Evolutionary conservation across 2,113 vertebrate genomes (phyloP).

Genomic region (Cyrtonyx montezumae): DNA sequence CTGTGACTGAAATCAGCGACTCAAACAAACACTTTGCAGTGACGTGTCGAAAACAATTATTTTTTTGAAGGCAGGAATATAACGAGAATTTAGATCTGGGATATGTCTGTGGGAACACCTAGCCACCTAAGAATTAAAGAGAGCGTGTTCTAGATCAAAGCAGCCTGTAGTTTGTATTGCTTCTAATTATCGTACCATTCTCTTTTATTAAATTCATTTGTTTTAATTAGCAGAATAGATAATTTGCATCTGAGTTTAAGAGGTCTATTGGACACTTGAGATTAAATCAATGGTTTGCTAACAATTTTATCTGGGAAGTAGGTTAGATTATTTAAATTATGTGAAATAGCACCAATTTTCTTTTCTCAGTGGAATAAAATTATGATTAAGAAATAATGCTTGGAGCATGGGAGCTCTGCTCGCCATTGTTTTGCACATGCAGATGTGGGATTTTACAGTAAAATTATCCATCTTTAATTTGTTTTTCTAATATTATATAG

Average conservation of each 20-base stretch:
- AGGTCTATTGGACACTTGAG: background rate
- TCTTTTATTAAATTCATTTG: background rate
- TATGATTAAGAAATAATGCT: constrained; percentile 26
- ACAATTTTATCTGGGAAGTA: constrained; percentile 31
- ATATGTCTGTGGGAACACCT: constrained; percentile 23
- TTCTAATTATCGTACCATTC: background rate
- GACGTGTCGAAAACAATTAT: background rate
- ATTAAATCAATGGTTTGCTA: constrained; percentile 45
- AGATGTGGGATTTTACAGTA: constrained; percentile 46
- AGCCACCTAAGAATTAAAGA: constrained; percentile 19
- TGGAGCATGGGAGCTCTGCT: constrained; percentile 40
- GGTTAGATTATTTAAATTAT: constrained; percentile 46
- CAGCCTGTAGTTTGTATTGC: background rate
- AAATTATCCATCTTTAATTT: constrained; percentile 41
- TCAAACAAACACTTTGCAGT: background rate
- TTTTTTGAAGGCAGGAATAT: constrained; percentile 15
- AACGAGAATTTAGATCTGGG: background rate
- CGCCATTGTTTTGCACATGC: constrained; percentile 31
- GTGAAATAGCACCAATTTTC: background rate
- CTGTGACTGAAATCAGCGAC: background rate
- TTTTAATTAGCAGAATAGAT: constrained; percentile 32
- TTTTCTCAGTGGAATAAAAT: constrained; percentile 18
- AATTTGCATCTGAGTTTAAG: background rate
- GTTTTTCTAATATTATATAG: constrained; percentile 14
- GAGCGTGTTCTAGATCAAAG: background rate